Evolutionary conservation across 1,140 invertebrate genomes (phyloP), one percentile per base, ranked within the genome.

Genomic region (Pomacea maculata): DNA sequence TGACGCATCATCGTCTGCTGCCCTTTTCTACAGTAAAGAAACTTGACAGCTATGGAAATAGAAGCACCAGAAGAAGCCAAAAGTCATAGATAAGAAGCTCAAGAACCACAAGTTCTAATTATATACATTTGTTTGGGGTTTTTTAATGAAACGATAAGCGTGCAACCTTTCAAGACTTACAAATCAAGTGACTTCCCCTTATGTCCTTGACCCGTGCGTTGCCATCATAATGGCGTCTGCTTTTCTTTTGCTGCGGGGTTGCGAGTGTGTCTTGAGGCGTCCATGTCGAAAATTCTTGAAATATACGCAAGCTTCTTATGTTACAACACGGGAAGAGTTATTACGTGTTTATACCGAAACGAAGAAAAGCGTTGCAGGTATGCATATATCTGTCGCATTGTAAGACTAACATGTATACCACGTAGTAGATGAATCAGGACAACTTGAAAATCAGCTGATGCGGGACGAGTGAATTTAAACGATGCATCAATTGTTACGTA

Each of bases 161-260:
- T 25, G 17, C 2, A 17, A n/a, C 17, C 2, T 65, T 65, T n/a
- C 64, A n/a, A 65, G 17, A 65, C 64, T 19, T 19, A 45, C 34
- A 73, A 34, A 52, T 54, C 19, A 25, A 65, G 45, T 78, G 65
- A 52, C 65, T 52, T 78, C 76, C 76, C 76, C 52, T 78, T 15
- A n/a, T 45, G 64, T 75, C 73, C 73, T 75, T 75, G 52, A 75
- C 15, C 57, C 15, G 0, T 19, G 71, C 34, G 29, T 25, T 21
- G 21, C 45, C n/a, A 57, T 34, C 21, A 78, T 45, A 29, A 78
- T 78, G 76, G 76, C 76, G 64, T 78, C 29, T n/a, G 45, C 21
- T 1, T 67, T 15, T 9, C 7, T 65, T 14, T 34, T 29, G 11
- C 11, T 67, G 5, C 14, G 76, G 12, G 54, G 10, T 45, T 34